These are phyloP conservation scores for Synodontis membranacea DNA, from an alignment of 2,113 vertebrate species.

Conservation along the genomic window DNA sequence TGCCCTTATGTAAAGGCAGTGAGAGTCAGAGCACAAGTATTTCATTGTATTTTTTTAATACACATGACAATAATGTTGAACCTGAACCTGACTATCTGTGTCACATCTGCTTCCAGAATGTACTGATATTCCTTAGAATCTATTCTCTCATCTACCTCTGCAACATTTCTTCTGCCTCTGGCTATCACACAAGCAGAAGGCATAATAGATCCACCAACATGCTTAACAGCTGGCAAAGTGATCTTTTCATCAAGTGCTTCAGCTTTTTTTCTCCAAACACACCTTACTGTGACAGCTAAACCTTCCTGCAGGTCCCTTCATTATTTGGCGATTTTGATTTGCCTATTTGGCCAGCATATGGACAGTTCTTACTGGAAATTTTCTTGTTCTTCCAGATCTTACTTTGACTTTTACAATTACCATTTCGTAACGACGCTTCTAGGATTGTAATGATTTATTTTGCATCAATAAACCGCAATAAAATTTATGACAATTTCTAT, in stretches of 20 bases:
- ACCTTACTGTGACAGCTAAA: neutral
- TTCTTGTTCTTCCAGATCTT: neutral
- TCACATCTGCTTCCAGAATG: neutral
- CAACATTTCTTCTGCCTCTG: neutral
- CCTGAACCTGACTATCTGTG: neutral
- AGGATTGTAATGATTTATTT: no score
- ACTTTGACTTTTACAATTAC: neutral
- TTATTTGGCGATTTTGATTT: neutral
- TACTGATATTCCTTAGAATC: neutral
- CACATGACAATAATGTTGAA: no score
- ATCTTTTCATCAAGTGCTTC: neutral
- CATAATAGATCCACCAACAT: neutral
- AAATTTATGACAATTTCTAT: no score
- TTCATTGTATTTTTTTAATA: no score
- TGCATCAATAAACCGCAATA: no score
- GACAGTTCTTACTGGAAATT: neutral
- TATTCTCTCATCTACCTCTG: neutral
- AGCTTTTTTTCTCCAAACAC: neutral
- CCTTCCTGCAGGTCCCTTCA: neutral
- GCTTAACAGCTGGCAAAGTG: neutral
- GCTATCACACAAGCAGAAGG: neutral
- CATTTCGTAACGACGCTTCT: neutral
- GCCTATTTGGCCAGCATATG: neutral
- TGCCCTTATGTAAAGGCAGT: no score
- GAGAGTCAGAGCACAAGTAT: no score